A percentile compares a stretch with the other conserved stretches of the same genome.
These are phyloP conservation scores for Ceriagrion tenellum DNA, from an alignment of 2,888 invertebrate genomes.

Conservation along the genomic window DNA sequence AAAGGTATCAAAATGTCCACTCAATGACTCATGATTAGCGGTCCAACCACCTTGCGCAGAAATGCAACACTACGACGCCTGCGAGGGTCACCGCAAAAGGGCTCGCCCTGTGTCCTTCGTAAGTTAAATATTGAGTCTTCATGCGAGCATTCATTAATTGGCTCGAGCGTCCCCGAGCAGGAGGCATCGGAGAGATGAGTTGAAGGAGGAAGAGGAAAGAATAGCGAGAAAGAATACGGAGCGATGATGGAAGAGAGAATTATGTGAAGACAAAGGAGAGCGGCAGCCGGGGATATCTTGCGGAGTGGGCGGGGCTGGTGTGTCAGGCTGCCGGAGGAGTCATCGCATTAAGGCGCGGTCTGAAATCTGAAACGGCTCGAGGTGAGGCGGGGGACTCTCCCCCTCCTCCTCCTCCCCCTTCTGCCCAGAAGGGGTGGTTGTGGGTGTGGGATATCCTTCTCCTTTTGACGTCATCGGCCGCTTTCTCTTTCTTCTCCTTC, in stretches of 20 bases:
- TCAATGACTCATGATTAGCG: too few species aligned
- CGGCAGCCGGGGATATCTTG: neutral
- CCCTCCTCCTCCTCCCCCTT: neutral
- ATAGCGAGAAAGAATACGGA: neutral
- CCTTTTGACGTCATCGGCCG: constrained; percentile 16
- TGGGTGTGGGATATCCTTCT: neutral
- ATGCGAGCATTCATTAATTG: too few species aligned
- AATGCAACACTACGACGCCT: too few species aligned
- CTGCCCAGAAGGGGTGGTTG: neutral
- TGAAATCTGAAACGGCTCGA: constrained; percentile 21
- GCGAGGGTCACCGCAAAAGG: too few species aligned
- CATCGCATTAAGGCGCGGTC: neutral
- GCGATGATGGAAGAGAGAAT: neutral
- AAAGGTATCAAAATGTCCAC: too few species aligned
- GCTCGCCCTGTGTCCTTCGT: too few species aligned
- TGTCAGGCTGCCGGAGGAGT: neutral
- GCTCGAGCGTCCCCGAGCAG: too few species aligned
- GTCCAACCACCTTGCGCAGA: too few species aligned
- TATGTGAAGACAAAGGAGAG: neutral
- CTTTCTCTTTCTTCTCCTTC: constrained; percentile 7
- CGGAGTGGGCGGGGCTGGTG: neutral
- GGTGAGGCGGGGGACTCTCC: neutral
- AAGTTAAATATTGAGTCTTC: too few species aligned
- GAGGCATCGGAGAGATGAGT: neutral
- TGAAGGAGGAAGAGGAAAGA: neutral